Conservation (phyloP, 2,113 vertebrate species). For the zebrafish (Danio rerio) region GRCz12tu NC_133179.1:25025001-25025500, state of each 20-base stretch:
- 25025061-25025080: not conserved
- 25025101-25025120: not conserved
- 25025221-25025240: not conserved
- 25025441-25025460: constrained; percentile 27
- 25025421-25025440: constrained; percentile 35
- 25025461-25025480: constrained; percentile 28
- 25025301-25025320: not conserved
- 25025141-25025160: not conserved
- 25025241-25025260: not conserved
- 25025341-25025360: not conserved
- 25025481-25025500: constrained; percentile 10
- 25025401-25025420: not conserved
- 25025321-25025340: not conserved
- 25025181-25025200: not conserved
- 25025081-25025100: not conserved
- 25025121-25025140: not conserved
- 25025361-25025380: not conserved
- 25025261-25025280: not conserved
- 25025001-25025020: constrained; percentile 1
- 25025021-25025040: constrained; percentile 2
- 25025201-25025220: not conserved
- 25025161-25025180: not conserved
- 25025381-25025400: constrained; percentile 17
- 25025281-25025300: constrained; percentile 15
- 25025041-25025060: not conserved